Conservation (phyloP, 92 coral and sea anemone species). For the Parazoanthus atlanticus region DNA sequence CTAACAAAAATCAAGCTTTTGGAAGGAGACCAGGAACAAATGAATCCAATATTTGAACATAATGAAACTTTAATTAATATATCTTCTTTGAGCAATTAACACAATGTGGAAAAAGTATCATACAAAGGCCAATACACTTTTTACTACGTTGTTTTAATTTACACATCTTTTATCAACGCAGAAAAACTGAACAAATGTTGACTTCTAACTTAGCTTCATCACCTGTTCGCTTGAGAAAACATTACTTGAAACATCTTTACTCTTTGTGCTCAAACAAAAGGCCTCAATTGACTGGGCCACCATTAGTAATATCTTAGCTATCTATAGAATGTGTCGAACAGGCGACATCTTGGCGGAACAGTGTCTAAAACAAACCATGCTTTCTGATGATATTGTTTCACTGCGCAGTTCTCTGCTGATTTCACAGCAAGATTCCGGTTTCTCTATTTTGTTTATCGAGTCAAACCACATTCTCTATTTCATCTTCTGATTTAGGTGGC, state of each 20-base stretch:
- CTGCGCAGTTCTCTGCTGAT: constrained; percentile 70
- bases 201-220: constrained; percentile 88
- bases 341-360: constrained; percentile 99
- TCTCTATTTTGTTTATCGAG: constrained; percentile 82
- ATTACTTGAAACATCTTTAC: constrained; percentile 96
- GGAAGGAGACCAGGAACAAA: constrained; percentile 24
- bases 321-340: constrained; percentile 96
- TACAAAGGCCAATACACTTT: constrained; percentile 84
- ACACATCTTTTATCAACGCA: constrained; percentile 91
- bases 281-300: constrained; percentile 94
- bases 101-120: constrained; percentile 69
- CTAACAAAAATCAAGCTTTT: constrained; percentile 1
- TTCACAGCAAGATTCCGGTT: constrained; percentile 81
- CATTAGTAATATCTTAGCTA: constrained; percentile 97
- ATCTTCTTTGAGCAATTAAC: constrained; percentile 94
- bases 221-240: constrained; percentile 99
- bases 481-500: constrained; percentile 37
- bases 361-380: constrained; percentile 99
- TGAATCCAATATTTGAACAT: constrained; percentile 83
- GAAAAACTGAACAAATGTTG: constrained; percentile 96
- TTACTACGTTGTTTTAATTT: constrained; percentile 78
- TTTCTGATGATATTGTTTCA: constrained; percentile 92
- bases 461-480: constrained; percentile 51
- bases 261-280: constrained; percentile 94
- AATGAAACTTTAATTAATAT: constrained; percentile 96